Conservation (phyloP, 2,113 vertebrate species). For the Triplophysa siluroides region DNA sequence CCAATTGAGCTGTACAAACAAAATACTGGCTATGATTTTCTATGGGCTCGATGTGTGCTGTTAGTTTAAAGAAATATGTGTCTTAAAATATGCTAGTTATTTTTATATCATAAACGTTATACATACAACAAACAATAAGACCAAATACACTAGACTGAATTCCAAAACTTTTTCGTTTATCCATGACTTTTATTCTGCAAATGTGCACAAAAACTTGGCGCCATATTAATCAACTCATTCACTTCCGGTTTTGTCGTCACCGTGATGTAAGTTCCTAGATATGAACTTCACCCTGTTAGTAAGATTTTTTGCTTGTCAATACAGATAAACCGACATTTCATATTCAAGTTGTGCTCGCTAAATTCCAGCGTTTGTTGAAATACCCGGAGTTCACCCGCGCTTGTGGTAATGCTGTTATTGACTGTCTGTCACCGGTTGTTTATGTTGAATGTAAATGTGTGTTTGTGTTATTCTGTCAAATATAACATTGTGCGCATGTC, state of each 20-base stretch:
- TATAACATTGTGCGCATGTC: not conserved
- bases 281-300: not conserved
- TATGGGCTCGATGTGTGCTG: too few species aligned
- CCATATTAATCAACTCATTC: not conserved
- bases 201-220: too few species aligned
- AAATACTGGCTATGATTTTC: too few species aligned
- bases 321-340: not conserved
- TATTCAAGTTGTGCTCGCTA: not conserved
- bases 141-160: too few species aligned
- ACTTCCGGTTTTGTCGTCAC: constrained; percentile 3
- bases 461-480: not conserved
- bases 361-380: not conserved
- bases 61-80: too few species aligned
- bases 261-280: constrained; percentile 6
- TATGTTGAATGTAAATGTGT: not conserved
- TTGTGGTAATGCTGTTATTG: not conserved
- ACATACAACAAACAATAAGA: too few species aligned
- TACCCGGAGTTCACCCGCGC: not conserved
- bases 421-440: not conserved
- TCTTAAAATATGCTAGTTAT: too few species aligned
- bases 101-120: too few species aligned
- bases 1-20: too few species aligned
- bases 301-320: not conserved
- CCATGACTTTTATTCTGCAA: too few species aligned
- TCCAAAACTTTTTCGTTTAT: too few species aligned